Conservation (phyloP, 2,113 vertebrate species). For the Mormyrus lacerda region DNA sequence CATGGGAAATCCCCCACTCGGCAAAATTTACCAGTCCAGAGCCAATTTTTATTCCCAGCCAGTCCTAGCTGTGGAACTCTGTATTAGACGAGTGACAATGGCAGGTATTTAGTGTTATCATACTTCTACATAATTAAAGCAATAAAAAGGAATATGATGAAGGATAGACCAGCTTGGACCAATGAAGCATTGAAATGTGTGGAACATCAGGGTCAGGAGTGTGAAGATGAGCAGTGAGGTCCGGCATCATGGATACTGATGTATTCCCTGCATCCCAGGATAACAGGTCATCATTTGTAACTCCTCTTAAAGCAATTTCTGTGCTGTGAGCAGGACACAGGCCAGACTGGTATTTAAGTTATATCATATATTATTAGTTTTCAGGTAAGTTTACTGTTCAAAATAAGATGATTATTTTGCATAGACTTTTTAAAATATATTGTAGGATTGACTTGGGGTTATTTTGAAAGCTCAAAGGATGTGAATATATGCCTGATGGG, state of each 20-base stretch:
- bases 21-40: background rate
- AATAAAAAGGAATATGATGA: background rate
- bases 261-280: background rate
- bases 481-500: background rate
- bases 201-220: background rate
- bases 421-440: background rate
- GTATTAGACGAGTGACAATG: background rate
- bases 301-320: background rate
- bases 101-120: background rate
- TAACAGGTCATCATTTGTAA: background rate
- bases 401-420: background rate
- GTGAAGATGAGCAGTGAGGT: background rate
- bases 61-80: background rate
- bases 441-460: background rate
- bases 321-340: background rate
- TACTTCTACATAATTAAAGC: background rate
- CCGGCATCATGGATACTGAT: background rate
- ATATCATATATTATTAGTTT: background rate
- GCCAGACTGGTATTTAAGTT: background rate
- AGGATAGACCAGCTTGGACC: background rate
- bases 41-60: background rate
- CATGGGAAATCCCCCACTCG: background rate
- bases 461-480: background rate
- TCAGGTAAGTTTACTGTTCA: background rate
- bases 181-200: background rate